phyloP scores from a whole-genome alignment of 2,797 vertebrate species.

The Lacerta bilineata region DNA sequence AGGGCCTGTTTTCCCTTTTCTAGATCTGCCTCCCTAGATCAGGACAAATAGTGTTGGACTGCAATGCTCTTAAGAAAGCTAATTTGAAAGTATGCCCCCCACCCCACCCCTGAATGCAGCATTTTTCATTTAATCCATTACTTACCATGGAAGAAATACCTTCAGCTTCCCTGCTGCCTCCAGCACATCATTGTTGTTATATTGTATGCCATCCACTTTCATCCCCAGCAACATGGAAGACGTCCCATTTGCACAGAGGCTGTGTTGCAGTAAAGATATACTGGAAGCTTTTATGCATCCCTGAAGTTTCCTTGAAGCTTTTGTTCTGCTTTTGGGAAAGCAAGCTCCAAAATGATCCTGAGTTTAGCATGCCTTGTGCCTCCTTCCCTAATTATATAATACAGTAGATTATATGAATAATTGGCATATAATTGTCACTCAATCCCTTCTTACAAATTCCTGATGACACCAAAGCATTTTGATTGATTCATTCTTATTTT shows the following conservation, averaged over 20 bases:
- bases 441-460: conserved; percentile 62
- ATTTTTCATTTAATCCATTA: conserved; percentile 21
- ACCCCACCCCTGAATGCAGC: background rate
- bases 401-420: conserved; percentile 37
- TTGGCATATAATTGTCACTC: conserved; percentile 52
- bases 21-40: accelerated
- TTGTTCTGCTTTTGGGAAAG: conserved; percentile 13
- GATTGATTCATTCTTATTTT: conserved; percentile 39
- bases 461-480: conserved; percentile 54
- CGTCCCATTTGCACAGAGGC: background rate
- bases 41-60: background rate
- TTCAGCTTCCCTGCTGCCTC: background rate
- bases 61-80: background rate
- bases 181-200: background rate
- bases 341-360: conserved; percentile 7
- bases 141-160: background rate
- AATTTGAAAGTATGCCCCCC: background rate
- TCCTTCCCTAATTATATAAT: conserved; percentile 41
- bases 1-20: background rate
- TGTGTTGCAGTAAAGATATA: background rate
- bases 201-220: background rate
- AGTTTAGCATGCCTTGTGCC: background rate
- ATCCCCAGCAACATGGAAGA: conserved; percentile 11
- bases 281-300: conserved; percentile 8
- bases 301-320: conserved; percentile 12